phyloP scores from a whole-genome alignment of 2,797 vertebrate genomes.

The Triplophysa yarkandensis region DNA sequence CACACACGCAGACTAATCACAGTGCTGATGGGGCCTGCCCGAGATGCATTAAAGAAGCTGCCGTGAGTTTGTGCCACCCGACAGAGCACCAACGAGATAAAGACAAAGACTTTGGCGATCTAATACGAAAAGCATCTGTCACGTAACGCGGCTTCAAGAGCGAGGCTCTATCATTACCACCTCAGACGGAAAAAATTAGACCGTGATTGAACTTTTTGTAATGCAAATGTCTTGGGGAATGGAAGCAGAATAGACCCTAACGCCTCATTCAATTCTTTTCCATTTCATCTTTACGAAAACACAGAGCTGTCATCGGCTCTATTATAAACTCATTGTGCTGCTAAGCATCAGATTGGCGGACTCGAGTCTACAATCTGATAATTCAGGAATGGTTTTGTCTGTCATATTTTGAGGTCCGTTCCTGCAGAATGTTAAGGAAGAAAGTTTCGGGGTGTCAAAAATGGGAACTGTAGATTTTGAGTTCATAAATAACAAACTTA shows the following conservation, averaged over 20 bases:
- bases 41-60: constrained; percentile 47
- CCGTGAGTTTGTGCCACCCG: constrained; percentile 47
- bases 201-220: constrained; percentile 61
- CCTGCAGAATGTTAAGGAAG: constrained; percentile 21
- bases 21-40: constrained; percentile 6
- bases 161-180: constrained; percentile 58
- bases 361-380: constrained; percentile 52
- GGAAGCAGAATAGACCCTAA: constrained; percentile 55
- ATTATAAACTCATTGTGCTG: constrained; percentile 53
- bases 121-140: constrained; percentile 59
- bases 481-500: not conserved
- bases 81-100: constrained; percentile 30
- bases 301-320: constrained; percentile 55
- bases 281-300: constrained; percentile 56
- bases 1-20: constrained; percentile 30
- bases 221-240: constrained; percentile 60
- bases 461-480: not conserved
- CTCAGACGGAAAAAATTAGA: constrained; percentile 56
- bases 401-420: constrained; percentile 41
- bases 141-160: constrained; percentile 50
- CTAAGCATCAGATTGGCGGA: constrained; percentile 52
- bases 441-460: constrained; percentile 25
- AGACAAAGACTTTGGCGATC: constrained; percentile 41
- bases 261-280: constrained; percentile 49
- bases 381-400: constrained; percentile 31